A percentile compares a stretch with the other conserved stretches of the same genome.
These are phyloP conservation scores for Mechanitis messenoides DNA, from an alignment of 2,888 invertebrate species.

Conservation along the genomic window DNA sequence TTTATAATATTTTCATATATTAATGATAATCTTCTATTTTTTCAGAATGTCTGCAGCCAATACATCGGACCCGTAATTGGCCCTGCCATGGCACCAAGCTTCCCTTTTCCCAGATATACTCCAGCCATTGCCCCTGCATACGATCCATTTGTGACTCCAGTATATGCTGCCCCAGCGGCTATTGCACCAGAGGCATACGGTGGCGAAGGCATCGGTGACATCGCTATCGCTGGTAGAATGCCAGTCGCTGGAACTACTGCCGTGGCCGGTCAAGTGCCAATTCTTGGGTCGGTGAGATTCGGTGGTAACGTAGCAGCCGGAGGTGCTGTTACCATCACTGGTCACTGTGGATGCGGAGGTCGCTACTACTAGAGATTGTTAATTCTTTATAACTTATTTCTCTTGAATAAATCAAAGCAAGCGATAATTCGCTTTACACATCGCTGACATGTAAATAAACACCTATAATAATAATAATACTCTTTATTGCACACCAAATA, in stretches of 20 bases:
- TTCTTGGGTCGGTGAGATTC: conserved; percentile 42
- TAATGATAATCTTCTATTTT: not conserved
- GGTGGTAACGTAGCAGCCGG: conserved; percentile 37
- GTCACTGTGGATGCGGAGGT: not conserved
- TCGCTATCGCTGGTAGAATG: conserved; percentile 36
- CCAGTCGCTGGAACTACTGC: conserved; percentile 36
- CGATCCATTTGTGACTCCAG: too few species aligned
- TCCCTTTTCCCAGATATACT: too few species aligned
- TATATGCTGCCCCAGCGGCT: not conserved
- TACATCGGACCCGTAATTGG: not conserved
- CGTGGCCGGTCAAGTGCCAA: conserved; percentile 41
- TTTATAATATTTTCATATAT: too few species aligned
- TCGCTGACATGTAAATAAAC: too few species aligned
- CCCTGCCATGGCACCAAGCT: not conserved
- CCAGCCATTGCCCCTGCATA: too few species aligned
- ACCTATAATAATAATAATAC: too few species aligned
- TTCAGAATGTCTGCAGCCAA: conserved; percentile 19
- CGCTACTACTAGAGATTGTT: not conserved
- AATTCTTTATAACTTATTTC: too few species aligned
- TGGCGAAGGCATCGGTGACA: conserved; percentile 37
- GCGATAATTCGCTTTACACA: too few species aligned
- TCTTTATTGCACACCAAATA: too few species aligned
- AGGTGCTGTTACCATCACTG: conserved; percentile 34
- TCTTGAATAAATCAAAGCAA: too few species aligned
- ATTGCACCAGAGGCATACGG: conserved; percentile 32